Conservation (phyloP, 2,797 vertebrate species). For the Phataginus tricuspis region DNA sequence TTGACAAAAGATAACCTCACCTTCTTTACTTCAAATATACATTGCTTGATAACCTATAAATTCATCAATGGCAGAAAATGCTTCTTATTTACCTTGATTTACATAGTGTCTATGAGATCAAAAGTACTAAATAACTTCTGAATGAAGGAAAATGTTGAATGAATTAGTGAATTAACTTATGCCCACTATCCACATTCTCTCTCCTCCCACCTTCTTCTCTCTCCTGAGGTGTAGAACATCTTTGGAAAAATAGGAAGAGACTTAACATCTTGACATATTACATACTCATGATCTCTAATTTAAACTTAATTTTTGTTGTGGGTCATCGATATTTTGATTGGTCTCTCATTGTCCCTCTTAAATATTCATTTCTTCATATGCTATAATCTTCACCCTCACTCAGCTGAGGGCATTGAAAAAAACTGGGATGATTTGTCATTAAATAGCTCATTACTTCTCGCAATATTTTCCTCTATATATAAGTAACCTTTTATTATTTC, state of each 20-base stretch:
- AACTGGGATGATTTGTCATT: constrained; percentile 39
- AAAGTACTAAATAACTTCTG: not conserved
- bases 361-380: constrained; percentile 44
- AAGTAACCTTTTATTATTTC: not conserved
- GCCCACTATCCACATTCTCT: not conserved
- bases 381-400: constrained; percentile 43
- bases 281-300: not conserved
- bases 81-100: not conserved
- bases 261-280: not conserved
- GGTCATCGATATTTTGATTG: constrained; percentile 50
- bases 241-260: not conserved
- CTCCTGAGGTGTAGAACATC: not conserved
- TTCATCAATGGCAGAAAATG: not conserved
- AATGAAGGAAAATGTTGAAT: not conserved
- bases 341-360: constrained; percentile 3
- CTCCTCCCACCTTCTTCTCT: not conserved
- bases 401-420: constrained; percentile 32
- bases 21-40: not conserved
- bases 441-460: constrained; percentile 1
- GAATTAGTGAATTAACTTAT: not conserved
- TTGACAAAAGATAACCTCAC: not conserved
- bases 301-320: constrained; percentile 38
- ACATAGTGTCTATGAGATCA: not conserved
- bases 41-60: not conserved
- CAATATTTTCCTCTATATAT: not conserved